Conservation (phyloP, 1,140 invertebrate genomes). For the Venturia canescens region DNA sequence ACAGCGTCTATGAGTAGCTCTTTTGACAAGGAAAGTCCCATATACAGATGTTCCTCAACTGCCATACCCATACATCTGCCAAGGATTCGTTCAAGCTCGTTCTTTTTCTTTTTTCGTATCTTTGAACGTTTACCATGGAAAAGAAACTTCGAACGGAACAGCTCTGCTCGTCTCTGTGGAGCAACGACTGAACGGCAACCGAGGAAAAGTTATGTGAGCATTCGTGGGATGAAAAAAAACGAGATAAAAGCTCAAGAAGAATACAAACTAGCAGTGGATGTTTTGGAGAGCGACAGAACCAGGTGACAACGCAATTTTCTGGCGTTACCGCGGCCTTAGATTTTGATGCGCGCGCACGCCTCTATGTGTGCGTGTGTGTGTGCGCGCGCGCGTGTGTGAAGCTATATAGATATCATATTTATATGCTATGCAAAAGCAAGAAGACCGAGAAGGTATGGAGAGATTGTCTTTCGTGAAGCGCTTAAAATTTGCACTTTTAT, state of each 20-base stretch:
- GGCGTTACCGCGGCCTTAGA: constrained; percentile 46
- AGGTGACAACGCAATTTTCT: constrained; percentile 65
- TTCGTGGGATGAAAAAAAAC: neutral
- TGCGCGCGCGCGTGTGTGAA: too few species aligned
- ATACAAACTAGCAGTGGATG: constrained; percentile 2
- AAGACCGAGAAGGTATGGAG: constrained; percentile 46
- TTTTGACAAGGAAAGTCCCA: neutral
- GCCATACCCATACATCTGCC: neutral
- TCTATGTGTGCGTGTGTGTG: neutral
- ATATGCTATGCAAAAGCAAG: constrained; percentile 40
- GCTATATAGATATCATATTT: too few species aligned
- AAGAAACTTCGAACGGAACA: neutral
- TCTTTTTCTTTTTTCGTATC: constrained; percentile 38
- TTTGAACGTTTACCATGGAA: constrained; percentile 23
- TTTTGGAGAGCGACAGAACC: constrained; percentile 48
- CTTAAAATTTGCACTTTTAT: constrained; percentile 65
- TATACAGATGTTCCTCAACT: neutral
- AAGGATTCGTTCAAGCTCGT: constrained; percentile 17
- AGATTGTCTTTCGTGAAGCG: constrained; percentile 58
- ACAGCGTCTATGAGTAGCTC: too few species aligned
- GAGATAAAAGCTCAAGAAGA: constrained; percentile 8
- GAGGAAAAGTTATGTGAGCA: neutral
- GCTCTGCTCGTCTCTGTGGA: neutral
- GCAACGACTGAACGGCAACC: neutral
- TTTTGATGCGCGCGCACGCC: too few species aligned